A percentile compares a stretch with the other conserved stretches of the same genome.
Evolutionary conservation across 2,113 vertebrate genomes (phyloP).

Genomic region (Suricata suricatta): DNA sequence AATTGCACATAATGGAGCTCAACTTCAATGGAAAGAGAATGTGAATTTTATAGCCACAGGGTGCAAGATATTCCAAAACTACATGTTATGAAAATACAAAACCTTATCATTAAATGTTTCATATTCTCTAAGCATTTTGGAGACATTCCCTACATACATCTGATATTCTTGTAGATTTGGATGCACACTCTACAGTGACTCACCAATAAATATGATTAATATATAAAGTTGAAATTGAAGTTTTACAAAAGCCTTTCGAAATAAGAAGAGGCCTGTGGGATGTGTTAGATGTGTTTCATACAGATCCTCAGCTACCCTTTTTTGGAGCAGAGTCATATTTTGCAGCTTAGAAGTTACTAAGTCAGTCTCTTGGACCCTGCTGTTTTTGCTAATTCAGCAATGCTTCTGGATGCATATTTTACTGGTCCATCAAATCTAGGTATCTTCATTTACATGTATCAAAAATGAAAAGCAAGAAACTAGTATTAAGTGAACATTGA

Average conservation of each 20-base stretch:
- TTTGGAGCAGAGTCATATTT: neutral
- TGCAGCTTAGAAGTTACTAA: neutral
- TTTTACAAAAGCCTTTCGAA: slow-evolving; percentile 26
- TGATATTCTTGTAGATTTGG: slow-evolving; percentile 12
- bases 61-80: slow-evolving; percentile 32
- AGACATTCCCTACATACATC: neutral
- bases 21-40: slow-evolving; percentile 8
- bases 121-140: neutral
- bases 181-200: slow-evolving; percentile 6
- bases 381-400: neutral
- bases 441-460: neutral
- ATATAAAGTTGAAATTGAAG: neutral
- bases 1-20: slow-evolving; percentile 28
- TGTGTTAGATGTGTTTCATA: neutral
- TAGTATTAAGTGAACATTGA: neutral
- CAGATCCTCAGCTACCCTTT: neutral
- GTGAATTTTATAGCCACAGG: neutral
- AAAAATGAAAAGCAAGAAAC: neutral
- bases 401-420: neutral
- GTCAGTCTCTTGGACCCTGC: neutral
- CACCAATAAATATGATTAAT: slow-evolving; percentile 35
- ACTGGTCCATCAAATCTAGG: neutral
- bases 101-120: neutral
- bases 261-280: neutral
- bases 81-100: neutral